These are phyloP conservation scores for Athene cunicularia DNA, from an alignment of 2,113 vertebrate species.

Conservation along the genomic window DNA sequence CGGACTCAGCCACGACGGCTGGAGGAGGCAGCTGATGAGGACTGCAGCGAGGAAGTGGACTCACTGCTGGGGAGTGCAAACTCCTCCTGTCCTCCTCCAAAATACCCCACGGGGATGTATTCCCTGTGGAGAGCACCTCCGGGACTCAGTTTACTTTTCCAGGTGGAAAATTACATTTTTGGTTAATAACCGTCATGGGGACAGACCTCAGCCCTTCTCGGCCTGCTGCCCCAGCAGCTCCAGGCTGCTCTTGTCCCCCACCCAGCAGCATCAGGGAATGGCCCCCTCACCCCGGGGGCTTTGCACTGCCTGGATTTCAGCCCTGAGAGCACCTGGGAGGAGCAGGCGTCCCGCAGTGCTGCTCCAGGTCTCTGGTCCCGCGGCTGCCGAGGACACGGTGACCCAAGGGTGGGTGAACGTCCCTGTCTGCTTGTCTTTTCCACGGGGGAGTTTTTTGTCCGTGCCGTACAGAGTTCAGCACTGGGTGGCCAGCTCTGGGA, in stretches of 20 bases:
- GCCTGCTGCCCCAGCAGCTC: background rate
- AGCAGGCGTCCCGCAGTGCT: background rate
- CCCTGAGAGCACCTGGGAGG: background rate
- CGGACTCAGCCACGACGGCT: background rate
- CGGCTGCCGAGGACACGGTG: background rate
- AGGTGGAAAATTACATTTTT: background rate
- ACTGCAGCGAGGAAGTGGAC: background rate
- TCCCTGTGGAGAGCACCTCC: background rate
- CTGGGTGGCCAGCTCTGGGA: background rate
- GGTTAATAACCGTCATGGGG: background rate
- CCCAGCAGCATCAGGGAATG: background rate
- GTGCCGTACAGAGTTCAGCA: background rate
- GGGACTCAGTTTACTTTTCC: background rate
- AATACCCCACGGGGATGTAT: background rate
- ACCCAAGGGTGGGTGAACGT: background rate
- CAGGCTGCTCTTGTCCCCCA: background rate
- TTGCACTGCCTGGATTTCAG: background rate
- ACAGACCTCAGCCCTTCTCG: background rate
- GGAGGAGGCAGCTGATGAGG: background rate
- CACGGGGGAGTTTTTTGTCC: background rate
- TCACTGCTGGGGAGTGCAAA: background rate
- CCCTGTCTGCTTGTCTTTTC: background rate
- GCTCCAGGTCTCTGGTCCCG: accelerated
- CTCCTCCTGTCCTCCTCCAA: background rate
- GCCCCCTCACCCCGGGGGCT: background rate